Percentiles rank a stretch among this genome's conserved stretches.
These are phyloP conservation scores for Tachyglossus aculeatus DNA, from an alignment of 2,797 vertebrate species.

Conservation along the genomic window DNA sequence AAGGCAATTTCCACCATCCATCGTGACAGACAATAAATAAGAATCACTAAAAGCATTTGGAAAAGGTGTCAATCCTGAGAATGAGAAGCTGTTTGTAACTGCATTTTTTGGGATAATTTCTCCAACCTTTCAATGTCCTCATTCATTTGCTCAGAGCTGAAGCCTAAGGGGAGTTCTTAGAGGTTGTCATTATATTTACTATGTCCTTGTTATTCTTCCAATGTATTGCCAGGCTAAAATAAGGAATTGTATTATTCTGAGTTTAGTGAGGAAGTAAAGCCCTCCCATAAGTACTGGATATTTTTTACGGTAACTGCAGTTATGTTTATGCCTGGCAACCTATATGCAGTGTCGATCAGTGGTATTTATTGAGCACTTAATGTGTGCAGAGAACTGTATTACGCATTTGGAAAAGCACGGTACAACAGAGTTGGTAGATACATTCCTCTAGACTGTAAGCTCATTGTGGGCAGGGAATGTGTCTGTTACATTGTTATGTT, in stretches of 20 bases:
- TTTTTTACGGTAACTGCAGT: neutral
- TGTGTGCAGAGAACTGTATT: too few relatives aligned
- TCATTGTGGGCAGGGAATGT: too few relatives aligned
- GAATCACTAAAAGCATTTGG: neutral
- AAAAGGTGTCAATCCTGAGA: neutral
- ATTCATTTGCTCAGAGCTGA: neutral
- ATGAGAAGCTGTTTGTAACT: neutral
- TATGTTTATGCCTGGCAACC: neutral
- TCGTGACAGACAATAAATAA: neutral
- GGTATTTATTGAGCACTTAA: too few relatives aligned
- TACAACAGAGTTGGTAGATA: too few relatives aligned
- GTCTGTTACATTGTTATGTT: too few relatives aligned
- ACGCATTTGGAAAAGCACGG: too few relatives aligned
- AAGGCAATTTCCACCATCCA: neutral
- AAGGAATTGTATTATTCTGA: neutral
- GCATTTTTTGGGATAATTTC: neutral
- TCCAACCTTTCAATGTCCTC: neutral
- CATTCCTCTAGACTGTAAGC: too few relatives aligned
- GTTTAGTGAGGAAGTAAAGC: neutral
- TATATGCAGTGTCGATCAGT: neutral
- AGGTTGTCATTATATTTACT: neutral
- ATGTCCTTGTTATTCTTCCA: neutral
- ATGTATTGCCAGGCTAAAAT: neutral
- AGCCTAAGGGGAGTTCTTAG: neutral
- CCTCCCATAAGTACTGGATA: neutral